Conservation (phyloP, 2,797 vertebrate genomes). For the Pseudochirops corinnae region DNA sequence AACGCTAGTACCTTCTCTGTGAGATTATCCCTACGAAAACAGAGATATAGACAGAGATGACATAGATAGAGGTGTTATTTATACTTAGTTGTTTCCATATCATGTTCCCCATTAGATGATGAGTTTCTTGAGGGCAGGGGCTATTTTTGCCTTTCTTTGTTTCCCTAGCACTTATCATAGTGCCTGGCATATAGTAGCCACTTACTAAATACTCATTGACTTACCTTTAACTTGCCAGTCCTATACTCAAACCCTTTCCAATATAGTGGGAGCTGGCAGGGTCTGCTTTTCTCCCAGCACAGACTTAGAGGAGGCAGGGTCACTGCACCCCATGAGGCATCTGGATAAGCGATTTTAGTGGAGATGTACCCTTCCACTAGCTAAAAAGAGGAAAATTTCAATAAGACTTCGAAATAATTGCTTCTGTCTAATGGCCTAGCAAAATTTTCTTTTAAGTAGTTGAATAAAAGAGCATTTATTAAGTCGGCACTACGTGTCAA, state of each 20-base stretch:
- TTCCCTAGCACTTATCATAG: background rate
- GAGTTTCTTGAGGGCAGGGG: background rate
- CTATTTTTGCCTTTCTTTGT: background rate
- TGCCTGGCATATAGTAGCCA: background rate
- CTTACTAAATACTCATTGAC: background rate
- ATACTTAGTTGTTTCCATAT: background rate
- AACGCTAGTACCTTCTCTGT: background rate
- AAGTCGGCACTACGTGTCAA: background rate
- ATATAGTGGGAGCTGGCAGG: background rate
- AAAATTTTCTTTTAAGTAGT: background rate
- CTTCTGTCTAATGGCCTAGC: conserved; percentile 48
- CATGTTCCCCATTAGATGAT: background rate
- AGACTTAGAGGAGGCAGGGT: background rate
- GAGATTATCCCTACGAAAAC: background rate
- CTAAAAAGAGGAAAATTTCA: conserved; percentile 50
- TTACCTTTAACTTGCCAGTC: background rate
- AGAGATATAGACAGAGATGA: background rate
- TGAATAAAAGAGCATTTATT: background rate
- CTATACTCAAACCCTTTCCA: background rate
- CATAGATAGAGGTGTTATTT: background rate
- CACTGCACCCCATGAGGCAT: background rate
- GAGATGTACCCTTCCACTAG: background rate
- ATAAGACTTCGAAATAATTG: conserved; percentile 72
- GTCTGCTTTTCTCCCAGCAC: background rate
- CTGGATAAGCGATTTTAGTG: background rate